These are phyloP conservation scores for Prosapia bicincta DNA, from an alignment of 2,888 invertebrate genomes.

Conservation along the genomic window DNA sequence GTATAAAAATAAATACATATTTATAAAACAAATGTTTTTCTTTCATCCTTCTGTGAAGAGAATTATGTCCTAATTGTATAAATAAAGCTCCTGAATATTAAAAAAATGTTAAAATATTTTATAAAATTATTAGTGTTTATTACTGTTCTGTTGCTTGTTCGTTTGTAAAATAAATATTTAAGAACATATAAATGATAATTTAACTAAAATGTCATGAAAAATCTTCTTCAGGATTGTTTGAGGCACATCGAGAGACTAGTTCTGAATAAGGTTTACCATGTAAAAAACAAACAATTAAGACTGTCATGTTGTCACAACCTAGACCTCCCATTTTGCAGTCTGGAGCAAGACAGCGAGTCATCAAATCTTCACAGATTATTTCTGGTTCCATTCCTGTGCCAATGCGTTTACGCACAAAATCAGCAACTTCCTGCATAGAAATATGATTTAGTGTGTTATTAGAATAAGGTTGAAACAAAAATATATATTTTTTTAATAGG, in stretches of 20 bases:
- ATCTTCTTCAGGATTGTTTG: background rate
- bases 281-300: slow-evolving; percentile 79
- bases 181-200: background rate
- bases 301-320: slow-evolving; percentile 99
- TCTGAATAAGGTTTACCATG: slow-evolving; percentile 47
- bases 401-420: slow-evolving; percentile 82
- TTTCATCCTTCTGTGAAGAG: too few species aligned
- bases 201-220: background rate
- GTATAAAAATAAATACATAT: too few species aligned
- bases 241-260: slow-evolving; percentile 33
- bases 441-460: too few species aligned
- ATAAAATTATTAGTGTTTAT: background rate
- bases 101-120: too few species aligned
- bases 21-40: too few species aligned
- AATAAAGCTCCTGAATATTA: too few species aligned
- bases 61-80: too few species aligned
- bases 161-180: background rate
- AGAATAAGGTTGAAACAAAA: too few species aligned
- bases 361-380: slow-evolving; percentile 92
- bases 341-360: slow-evolving; percentile 93
- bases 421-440: slow-evolving; percentile 68
- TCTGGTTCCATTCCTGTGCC: slow-evolving; percentile 83
- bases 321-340: slow-evolving; percentile 96
- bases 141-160: background rate
- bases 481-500: too few species aligned